A percentile compares a stretch with the other conserved stretches of the same genome.
phyloP scores from a whole-genome alignment of 2,113 vertebrate species.

The Hiodon tergisus region DNA sequence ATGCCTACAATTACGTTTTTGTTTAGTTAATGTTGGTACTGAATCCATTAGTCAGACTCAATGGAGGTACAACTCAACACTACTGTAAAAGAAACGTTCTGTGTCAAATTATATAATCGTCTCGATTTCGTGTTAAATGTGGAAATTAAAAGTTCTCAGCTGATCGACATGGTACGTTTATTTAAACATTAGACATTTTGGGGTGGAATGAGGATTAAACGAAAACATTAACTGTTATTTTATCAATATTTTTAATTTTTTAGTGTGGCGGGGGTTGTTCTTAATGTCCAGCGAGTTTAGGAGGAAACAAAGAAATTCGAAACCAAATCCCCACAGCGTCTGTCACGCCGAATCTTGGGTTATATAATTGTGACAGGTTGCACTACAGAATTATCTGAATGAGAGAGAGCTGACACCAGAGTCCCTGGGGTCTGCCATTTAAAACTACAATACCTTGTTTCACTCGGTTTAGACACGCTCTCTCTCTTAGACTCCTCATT shows the following conservation, averaged over 20 bases:
- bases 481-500: too few species aligned
- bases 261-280: neutral
- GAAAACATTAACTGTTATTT: too few species aligned
- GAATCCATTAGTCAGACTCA: neutral
- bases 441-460: neutral
- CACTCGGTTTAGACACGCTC: neutral
- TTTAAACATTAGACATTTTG: too few species aligned
- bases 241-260: too few species aligned
- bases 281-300: conserved; percentile 10
- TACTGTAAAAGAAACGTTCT: too few species aligned
- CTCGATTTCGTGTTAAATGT: too few species aligned
- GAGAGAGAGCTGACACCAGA: neutral
- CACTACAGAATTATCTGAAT: conserved; percentile 2
- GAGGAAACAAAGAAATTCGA: conserved; percentile 11
- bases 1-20: neutral
- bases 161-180: too few species aligned
- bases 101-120: too few species aligned
- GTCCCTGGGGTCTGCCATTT: neutral
- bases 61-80: neutral
- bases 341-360: conserved; percentile 19
- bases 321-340: conserved; percentile 27
- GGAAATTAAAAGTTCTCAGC: too few species aligned
- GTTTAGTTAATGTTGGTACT: too few species aligned
- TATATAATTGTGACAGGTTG: conserved; percentile 17
- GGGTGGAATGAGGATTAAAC: too few species aligned